Evolutionary conservation across 2,888 invertebrate genomes (phyloP), one percentile per base, ranked within the genome.

Genomic region (Perithous albicinctus): DNA sequence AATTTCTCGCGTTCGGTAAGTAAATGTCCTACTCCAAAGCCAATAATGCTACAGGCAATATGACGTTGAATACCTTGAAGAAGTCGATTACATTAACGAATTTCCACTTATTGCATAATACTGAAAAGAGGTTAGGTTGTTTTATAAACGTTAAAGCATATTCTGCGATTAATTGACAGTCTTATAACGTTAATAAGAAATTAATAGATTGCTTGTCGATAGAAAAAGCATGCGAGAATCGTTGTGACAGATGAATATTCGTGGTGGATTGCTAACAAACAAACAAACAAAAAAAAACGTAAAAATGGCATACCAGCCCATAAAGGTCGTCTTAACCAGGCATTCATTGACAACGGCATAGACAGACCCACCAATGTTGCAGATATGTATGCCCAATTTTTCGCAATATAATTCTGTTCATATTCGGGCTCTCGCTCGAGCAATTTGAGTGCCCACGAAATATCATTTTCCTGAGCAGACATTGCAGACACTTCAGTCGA

Each of bases 371-470:
- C 0, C 1, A 26, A 1, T 12, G 82, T 81, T n/a, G 35, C 41
- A 6, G 79, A 38, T 35, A 85, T 77, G 23, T 85, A 46, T 23
- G 66, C 63, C 38, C 73, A 86, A 72, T 87, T 59, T 86, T 87
- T 87, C 4, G 85, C 78, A 0, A 88, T 0, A 3, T 87, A 6
- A 84, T 85, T 85, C 32, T 54, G 63, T 59, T 86, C 64, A 6
- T 86, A 78, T 23, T 74, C 56, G 3, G 83, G 85, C 48, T 90
- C 87, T 2, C 86, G 85, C 41, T 86, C 82, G 1, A 92, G 86
- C 35, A 92, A 67, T 56, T 92, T 87, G 1, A 92, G 38, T 12
- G 91, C 92, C 92, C 92, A 92, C 46, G 90, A 84, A 77, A 88
- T 84, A 41, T 89, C 88, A 32, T 85, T 46, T 29, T 84, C 80